Evolutionary conservation across 2,888 invertebrate species (phyloP).

Genomic region (Adineta ricciae): DNA sequence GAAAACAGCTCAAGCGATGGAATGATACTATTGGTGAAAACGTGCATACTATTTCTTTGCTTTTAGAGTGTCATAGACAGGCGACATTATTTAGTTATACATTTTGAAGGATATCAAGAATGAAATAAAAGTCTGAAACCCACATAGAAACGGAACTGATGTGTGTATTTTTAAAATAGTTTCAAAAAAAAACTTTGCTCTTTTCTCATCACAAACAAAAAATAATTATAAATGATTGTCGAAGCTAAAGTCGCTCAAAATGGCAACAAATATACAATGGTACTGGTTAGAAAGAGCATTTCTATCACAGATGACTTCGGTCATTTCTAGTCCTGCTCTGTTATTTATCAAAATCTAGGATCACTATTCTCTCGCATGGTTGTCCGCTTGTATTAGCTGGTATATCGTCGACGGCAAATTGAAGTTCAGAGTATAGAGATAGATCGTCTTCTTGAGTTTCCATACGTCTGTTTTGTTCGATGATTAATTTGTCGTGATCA

Average conservation of each 20-base stretch:
- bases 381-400: not conserved
- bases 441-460: not conserved
- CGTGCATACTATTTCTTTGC: not conserved
- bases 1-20: not conserved
- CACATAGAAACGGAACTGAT: too few relatives aligned
- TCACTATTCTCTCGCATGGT: not conserved
- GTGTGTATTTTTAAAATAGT: not conserved
- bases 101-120: too few relatives aligned
- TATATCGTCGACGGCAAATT: constrained; percentile 2
- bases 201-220: not conserved
- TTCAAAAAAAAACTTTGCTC: not conserved
- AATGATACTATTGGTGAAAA: not conserved
- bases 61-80: too few relatives aligned
- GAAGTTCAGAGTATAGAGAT: not conserved
- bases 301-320: not conserved
- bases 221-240: not conserved
- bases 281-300: not conserved
- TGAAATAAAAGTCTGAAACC: too few relatives aligned
- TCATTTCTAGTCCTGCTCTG: not conserved
- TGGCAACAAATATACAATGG: not conserved
- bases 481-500: not conserved
- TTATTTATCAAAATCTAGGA: not conserved
- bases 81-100: too few relatives aligned
- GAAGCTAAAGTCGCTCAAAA: not conserved
- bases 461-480: not conserved